Conservation (phyloP, 2,797 vertebrate genomes). For the Spea hammondii region DNA sequence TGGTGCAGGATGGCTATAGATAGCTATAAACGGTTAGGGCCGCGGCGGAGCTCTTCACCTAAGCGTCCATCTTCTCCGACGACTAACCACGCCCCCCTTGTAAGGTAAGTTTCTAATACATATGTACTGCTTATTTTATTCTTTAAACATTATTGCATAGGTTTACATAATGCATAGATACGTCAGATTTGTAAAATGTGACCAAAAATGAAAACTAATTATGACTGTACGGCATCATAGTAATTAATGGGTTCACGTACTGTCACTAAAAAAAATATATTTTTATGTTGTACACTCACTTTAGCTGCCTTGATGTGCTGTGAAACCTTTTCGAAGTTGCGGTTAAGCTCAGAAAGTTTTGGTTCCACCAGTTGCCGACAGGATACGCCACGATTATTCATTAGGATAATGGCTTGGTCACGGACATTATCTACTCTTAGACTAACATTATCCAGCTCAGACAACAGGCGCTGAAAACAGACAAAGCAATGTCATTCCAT, state of each 20-base stretch:
- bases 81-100: too few species aligned
- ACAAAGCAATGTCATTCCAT: neutral
- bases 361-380: conserved; percentile 88
- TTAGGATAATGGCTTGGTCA: conserved; percentile 85
- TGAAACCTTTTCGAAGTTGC: conserved; percentile 93
- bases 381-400: conserved; percentile 82
- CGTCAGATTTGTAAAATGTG: too few species aligned
- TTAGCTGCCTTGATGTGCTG: conserved; percentile 87
- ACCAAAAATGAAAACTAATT: too few species aligned
- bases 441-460: conserved; percentile 82
- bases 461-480: conserved; percentile 73
- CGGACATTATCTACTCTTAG: conserved; percentile 85
- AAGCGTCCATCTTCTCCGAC: too few species aligned
- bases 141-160: too few species aligned
- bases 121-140: too few species aligned
- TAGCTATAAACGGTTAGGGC: too few species aligned
- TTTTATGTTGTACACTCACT: conserved; percentile 64
- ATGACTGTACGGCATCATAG: too few species aligned
- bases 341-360: conserved; percentile 89
- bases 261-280: neutral
- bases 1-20: too few species aligned
- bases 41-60: too few species aligned
- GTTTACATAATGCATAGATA: too few species aligned
- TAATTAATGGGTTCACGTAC: neutral
- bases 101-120: too few species aligned